Evolutionary conservation across 1,140 invertebrate genomes (phyloP).

Genomic region (Centruroides sculpturatus): DNA sequence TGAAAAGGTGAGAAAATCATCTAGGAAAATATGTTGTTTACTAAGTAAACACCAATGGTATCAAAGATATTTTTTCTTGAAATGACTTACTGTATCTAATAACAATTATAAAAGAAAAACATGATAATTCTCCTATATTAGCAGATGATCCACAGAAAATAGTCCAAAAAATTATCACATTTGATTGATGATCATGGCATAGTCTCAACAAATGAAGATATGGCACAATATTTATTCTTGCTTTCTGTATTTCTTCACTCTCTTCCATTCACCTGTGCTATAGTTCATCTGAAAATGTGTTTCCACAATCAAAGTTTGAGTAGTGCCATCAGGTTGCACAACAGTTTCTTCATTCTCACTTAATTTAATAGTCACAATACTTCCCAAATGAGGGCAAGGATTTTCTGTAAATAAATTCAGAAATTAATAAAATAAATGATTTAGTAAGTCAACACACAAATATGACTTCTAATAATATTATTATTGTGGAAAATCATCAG

Average conservation of each 20-base stretch:
- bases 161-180: too few species aligned
- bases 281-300: conserved; percentile 97
- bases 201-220: too few species aligned
- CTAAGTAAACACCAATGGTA: too few species aligned
- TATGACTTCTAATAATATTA: background rate
- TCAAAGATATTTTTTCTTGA: too few species aligned
- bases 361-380: conserved; percentile 81
- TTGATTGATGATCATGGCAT: too few species aligned
- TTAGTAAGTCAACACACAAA: too few species aligned
- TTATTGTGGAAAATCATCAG: background rate
- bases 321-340: conserved; percentile 49
- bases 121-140: too few species aligned
- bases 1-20: too few species aligned
- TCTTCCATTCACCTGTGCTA: conserved; percentile 82
- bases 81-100: too few species aligned
- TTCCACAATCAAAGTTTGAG: conserved; percentile 62
- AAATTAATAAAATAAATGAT: background rate
- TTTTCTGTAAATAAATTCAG: conserved; percentile 51
- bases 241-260: conserved; percentile 54
- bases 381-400: conserved; percentile 82
- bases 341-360: conserved; percentile 75
- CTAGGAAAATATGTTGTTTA: too few species aligned
- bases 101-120: too few species aligned
- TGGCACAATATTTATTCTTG: conserved; percentile 5
- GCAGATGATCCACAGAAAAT: too few species aligned